Evolutionary conservation across 1,140 invertebrate species (phyloP).

Genomic region (Drosophila kohkoa): DNA sequence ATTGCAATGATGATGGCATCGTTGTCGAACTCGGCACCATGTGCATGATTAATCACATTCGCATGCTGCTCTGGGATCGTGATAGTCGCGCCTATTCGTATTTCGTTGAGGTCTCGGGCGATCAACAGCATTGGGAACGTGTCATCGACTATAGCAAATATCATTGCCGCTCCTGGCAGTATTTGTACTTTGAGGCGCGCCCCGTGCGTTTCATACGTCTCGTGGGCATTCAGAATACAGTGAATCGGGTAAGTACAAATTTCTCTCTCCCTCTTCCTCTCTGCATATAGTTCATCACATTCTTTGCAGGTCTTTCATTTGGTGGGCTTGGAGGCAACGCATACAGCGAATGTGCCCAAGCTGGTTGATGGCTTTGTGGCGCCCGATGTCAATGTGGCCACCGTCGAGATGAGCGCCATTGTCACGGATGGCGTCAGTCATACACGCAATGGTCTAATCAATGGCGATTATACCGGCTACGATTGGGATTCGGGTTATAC

Average conservation of each 20-base stretch:
- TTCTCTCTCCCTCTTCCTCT: no score
- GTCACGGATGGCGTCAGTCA: constrained; percentile 98
- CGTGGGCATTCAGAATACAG: constrained; percentile 97
- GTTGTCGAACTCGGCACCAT: constrained; percentile 94
- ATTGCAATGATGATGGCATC: constrained; percentile 90
- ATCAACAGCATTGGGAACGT: constrained; percentile 97
- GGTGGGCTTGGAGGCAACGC: constrained; percentile 96
- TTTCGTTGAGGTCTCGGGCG: constrained; percentile 98
- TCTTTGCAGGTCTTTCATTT: constrained; percentile 93
- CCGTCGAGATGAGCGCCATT: constrained; percentile 93
- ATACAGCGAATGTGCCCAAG: constrained; percentile 90
- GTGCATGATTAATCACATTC: constrained; percentile 97
- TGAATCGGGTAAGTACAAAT: constrained; percentile 90
- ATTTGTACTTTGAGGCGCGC: constrained; percentile 95
- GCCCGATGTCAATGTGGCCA: constrained; percentile 96
- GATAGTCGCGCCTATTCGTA: constrained; percentile 98
- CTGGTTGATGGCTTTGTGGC: constrained; percentile 92
- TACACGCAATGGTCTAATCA: constrained; percentile 96
- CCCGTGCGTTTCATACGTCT: constrained; percentile 96
- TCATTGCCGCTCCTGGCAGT: constrained; percentile 98
- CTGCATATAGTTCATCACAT: background rate
- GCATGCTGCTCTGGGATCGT: constrained; percentile 97
- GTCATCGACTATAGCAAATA: constrained; percentile 96
- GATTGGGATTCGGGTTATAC: constrained; percentile 99
- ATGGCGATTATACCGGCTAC: constrained; percentile 97